Conservation (phyloP, 64 coral and sea anemone genomes). For the Montipora cactus region DNA sequence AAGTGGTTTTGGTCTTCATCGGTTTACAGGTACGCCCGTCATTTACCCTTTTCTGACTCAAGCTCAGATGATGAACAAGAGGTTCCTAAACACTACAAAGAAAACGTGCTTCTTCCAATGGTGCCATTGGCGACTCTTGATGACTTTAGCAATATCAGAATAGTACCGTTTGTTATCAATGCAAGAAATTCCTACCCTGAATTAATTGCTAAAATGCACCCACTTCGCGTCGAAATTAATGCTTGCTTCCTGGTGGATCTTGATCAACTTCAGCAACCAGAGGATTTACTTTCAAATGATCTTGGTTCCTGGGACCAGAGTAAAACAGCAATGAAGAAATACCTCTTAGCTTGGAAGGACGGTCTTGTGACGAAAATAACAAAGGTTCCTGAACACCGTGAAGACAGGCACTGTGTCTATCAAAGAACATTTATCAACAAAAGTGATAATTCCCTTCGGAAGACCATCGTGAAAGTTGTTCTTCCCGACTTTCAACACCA, state of each 20-base stretch:
- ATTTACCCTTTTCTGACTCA: background rate
- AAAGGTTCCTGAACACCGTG: background rate
- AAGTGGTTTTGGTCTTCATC: too few relatives aligned
- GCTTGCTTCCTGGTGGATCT: constrained; percentile 47
- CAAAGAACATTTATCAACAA: constrained; percentile 54
- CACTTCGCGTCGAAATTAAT: constrained; percentile 54
- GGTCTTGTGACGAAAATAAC: background rate
- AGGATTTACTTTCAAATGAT: constrained; percentile 70
- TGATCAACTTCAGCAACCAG: constrained; percentile 41
- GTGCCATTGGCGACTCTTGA: background rate
- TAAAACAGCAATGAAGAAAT: constrained; percentile 58
- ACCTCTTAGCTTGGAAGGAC: background rate
- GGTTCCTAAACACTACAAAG: constrained; percentile 32
- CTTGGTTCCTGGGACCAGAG: constrained; percentile 58
- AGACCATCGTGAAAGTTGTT: constrained; percentile 47
- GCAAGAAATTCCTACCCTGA: background rate
- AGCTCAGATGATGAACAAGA: constrained; percentile 37
- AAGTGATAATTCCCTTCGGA: constrained; percentile 36
- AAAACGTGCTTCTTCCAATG: constrained; percentile 1
- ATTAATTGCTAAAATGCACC: constrained; percentile 41
- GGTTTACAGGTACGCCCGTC: constrained; percentile 41
- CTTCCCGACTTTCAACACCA: constrained; percentile 3
- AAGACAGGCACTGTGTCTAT: constrained; percentile 16
- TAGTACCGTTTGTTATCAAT: constrained; percentile 36
- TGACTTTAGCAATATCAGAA: background rate